These are phyloP conservation scores for Todiramphus saurophagus DNA, from an alignment of 2,113 vertebrate genomes.

Conservation along the genomic window DNA sequence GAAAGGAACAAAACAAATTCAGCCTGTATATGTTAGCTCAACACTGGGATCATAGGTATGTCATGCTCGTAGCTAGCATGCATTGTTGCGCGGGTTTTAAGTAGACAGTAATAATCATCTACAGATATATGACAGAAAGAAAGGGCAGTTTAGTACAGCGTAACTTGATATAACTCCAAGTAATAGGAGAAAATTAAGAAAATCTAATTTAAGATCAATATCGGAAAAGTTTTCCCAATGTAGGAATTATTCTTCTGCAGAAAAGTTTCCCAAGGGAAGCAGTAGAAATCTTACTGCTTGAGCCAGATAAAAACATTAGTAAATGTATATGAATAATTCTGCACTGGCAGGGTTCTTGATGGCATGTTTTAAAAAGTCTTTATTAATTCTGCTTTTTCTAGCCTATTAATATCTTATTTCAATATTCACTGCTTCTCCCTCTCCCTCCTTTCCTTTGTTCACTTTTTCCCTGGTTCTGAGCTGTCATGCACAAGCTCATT, in stretches of 20 bases:
- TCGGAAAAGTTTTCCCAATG: not conserved
- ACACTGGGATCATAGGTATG: not conserved
- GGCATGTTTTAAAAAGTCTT: conserved; percentile 40
- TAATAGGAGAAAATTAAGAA: conserved; percentile 1
- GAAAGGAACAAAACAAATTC: not conserved
- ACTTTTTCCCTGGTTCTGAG: conserved; percentile 15
- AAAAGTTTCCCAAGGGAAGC: conserved; percentile 2
- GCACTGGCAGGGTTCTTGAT: conserved; percentile 38
- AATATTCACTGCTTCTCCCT: conserved; percentile 7
- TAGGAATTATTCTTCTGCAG: not conserved
- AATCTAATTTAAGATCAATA: conserved; percentile 48
- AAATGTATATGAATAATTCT: conserved; percentile 51
- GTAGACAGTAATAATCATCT: not conserved
- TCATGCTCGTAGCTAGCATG: not conserved
- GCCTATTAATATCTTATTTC: conserved; percentile 65
- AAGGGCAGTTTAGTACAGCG: not conserved
- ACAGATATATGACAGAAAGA: not conserved
- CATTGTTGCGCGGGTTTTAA: not conserved
- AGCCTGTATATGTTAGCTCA: not conserved
- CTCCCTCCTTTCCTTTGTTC: conserved; percentile 42
- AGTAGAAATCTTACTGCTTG: not conserved
- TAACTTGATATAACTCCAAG: conserved; percentile 20
- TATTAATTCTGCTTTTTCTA: conserved; percentile 45
- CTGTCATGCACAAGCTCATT: conserved; percentile 42
- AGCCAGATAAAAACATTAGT: conserved; percentile 52